These are phyloP conservation scores for Pachyramphus minor DNA, from an alignment of 2,113 vertebrate species.

Conservation along the genomic window DNA sequence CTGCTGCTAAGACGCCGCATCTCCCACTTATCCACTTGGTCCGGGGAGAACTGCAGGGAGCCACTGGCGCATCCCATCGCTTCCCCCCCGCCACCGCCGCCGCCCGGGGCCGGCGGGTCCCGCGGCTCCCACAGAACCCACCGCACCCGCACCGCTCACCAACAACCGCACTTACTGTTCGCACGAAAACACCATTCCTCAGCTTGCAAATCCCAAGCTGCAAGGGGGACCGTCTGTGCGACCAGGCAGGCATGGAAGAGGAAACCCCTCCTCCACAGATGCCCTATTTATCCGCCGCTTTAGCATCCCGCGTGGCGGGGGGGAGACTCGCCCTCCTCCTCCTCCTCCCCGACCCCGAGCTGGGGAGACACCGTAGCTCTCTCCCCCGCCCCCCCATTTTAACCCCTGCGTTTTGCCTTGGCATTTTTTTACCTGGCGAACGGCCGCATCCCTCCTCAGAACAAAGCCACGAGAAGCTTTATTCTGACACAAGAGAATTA, in stretches of 20 bases:
- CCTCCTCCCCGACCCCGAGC: neutral
- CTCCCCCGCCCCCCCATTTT: neutral
- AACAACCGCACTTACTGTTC: slow-evolving; percentile 73
- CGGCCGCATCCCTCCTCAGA: slow-evolving; percentile 40
- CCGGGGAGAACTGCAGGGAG: slow-evolving; percentile 13
- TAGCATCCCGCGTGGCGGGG: slow-evolving; percentile 39
- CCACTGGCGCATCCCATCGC: neutral
- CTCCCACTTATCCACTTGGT: neutral
- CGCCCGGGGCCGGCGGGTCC: neutral
- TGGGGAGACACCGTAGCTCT: neutral
- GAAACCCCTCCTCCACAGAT: slow-evolving; percentile 73
- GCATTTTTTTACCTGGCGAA: slow-evolving; percentile 53
- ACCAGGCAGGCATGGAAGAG: slow-evolving; percentile 32
- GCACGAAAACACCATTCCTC: slow-evolving; percentile 75
- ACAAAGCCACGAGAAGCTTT: slow-evolving; percentile 2
- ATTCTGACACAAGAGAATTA: slow-evolving; percentile 8
- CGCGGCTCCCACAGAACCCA: neutral
- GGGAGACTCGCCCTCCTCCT: neutral
- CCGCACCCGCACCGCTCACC: neutral
- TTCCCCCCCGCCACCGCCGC: neutral
- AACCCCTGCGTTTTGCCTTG: neutral
- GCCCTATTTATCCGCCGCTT: slow-evolving; percentile 69
- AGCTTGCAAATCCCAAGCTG: slow-evolving; percentile 41
- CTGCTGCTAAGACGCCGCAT: neutral
- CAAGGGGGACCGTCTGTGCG: slow-evolving; percentile 18